A percentile compares a stretch with the other conserved stretches of the same genome.
Conservation (phyloP, 2,888 invertebrate genomes). For the Capitulum mitella region DNA sequence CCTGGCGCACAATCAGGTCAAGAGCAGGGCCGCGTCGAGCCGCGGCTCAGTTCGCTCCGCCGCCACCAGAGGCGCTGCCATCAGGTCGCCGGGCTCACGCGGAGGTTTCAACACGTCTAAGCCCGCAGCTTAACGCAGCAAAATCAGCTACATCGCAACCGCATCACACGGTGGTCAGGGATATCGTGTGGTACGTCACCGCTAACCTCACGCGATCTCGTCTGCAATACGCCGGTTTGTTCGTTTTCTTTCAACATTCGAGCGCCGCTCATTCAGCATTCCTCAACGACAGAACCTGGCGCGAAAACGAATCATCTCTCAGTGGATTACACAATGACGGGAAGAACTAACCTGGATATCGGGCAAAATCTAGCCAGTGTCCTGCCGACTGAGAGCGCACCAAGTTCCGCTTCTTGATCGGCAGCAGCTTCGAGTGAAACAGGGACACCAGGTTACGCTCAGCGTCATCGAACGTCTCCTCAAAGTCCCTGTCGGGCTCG, state of each 20-base stretch:
- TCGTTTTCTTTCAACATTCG: too few relatives aligned
- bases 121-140: too few relatives aligned
- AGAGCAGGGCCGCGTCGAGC: background rate
- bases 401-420: conserved; percentile 23
- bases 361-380: background rate
- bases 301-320: background rate
- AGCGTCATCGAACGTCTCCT: background rate
- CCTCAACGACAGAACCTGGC: background rate
- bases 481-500: background rate
- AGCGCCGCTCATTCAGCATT: too few relatives aligned
- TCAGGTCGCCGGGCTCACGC: too few relatives aligned
- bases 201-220: too few relatives aligned
- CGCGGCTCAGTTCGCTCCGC: background rate
- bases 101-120: too few relatives aligned
- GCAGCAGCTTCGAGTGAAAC: conserved; percentile 19
- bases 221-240: too few relatives aligned
- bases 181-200: too few relatives aligned
- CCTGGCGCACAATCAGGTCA: background rate
- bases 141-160: too few relatives aligned
- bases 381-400: background rate
- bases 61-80: background rate
- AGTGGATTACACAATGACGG: background rate
- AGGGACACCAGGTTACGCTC: background rate
- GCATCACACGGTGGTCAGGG: too few relatives aligned
- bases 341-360: background rate